Evolutionary conservation across 2,797 vertebrate genomes (phyloP).

Genomic region (Pseudochirops corinnae): DNA sequence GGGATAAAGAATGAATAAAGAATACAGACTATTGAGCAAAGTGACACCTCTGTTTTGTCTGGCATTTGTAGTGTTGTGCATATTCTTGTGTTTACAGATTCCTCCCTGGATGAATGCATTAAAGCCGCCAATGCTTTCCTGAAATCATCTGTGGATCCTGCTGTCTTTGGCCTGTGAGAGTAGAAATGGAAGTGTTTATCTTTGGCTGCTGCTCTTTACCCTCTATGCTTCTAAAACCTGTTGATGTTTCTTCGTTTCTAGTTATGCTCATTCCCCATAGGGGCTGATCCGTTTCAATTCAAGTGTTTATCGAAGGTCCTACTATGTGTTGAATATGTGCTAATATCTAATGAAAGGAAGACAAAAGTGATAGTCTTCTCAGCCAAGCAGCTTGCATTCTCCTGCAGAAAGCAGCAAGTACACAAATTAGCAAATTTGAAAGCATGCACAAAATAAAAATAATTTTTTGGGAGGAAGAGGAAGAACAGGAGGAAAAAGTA

Average conservation of each 20-base stretch:
- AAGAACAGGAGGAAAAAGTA: background rate
- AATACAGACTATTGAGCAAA: background rate
- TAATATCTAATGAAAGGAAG: background rate
- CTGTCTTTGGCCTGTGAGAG: constrained; percentile 53
- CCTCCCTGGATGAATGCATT: background rate
- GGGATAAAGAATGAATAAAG: background rate
- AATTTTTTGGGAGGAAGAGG: rapidly evolving
- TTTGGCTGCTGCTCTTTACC: background rate
- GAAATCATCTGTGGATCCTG: constrained; percentile 61
- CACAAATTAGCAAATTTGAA: background rate
- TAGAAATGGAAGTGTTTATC: background rate
- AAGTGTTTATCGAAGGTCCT: background rate
- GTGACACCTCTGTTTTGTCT: rapidly evolving
- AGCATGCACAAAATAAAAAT: background rate
- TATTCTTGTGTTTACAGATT: constrained; percentile 45
- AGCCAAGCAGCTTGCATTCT: background rate
- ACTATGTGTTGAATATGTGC: background rate
- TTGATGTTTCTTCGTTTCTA: background rate
- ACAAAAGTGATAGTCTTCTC: background rate
- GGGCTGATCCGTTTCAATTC: background rate
- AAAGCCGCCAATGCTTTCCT: constrained; percentile 49
- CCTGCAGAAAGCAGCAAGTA: background rate
- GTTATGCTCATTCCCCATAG: background rate
- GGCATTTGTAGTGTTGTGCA: background rate
- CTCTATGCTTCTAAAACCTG: background rate